Percentiles rank a stretch among this genome's conserved stretches.
phyloP scores from a whole-genome alignment of 2,113 vertebrate species.

The Oxygymnocypris stewartii region DNA sequence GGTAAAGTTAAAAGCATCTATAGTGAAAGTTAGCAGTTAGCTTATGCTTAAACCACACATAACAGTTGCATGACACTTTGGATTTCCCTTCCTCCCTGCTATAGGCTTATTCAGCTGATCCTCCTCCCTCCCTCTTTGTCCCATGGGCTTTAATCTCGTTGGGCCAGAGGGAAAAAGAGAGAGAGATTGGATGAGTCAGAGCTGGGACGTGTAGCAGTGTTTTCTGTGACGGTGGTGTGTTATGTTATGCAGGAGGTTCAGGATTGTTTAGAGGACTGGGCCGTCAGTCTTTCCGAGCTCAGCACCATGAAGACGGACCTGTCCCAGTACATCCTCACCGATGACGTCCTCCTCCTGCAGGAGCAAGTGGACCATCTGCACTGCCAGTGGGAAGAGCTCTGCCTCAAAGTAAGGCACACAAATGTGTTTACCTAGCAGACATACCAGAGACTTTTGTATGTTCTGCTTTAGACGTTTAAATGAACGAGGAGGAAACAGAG shows the following conservation, averaged over 20 bases:
- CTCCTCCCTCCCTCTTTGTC: slow-evolving; percentile 63
- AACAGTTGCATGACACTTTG: not conserved
- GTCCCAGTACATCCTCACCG: slow-evolving; percentile 78
- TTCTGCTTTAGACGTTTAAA: not conserved
- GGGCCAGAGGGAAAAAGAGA: slow-evolving; percentile 47
- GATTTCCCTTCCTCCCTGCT: slow-evolving; percentile 15
- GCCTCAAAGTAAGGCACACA: slow-evolving; percentile 69
- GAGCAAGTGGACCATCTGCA: slow-evolving; percentile 84
- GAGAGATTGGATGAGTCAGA: slow-evolving; percentile 39
- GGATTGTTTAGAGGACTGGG: slow-evolving; percentile 83
- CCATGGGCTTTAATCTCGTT: slow-evolving; percentile 71
- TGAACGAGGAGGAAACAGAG: not conserved
- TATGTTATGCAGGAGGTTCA: slow-evolving; percentile 88
- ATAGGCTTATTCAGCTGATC: not conserved
- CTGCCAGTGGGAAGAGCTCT: slow-evolving; percentile 81
- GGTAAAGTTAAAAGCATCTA: not conserved
- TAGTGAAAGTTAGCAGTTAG: not conserved
- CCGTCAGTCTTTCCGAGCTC: slow-evolving; percentile 79
- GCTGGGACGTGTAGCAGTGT: slow-evolving; percentile 33
- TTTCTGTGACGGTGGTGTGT: slow-evolving; percentile 57
- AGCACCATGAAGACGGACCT: slow-evolving; percentile 81
- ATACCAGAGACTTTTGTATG: not conserved
- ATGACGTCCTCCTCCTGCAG: slow-evolving; percentile 81
- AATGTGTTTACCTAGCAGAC: not conserved
- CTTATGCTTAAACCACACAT: not conserved